Evolutionary conservation across 2,888 invertebrate genomes (phyloP).

Genomic region (Chrysopilus asiliformis): DNA sequence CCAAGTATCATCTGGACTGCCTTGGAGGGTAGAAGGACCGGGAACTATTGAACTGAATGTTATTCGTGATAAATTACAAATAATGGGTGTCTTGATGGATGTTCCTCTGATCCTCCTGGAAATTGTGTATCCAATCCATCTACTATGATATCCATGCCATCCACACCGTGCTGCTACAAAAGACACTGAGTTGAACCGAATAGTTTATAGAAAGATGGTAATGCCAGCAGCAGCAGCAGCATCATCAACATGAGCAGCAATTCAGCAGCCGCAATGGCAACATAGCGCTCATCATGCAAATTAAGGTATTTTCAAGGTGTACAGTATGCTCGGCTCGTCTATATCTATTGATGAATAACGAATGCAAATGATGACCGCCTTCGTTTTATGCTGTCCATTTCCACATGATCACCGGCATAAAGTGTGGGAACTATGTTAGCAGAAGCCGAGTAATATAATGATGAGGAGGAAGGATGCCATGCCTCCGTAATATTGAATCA

Average conservation of each 20-base stretch:
- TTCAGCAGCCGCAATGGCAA: background rate
- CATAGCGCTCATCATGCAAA: conserved; percentile 8
- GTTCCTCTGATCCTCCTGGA: background rate
- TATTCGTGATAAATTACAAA: conserved; percentile 15
- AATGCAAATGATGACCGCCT: conserved; percentile 8
- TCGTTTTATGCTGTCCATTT: conserved; percentile 8
- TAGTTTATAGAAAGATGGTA: too few relatives aligned
- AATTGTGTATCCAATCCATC: too few relatives aligned
- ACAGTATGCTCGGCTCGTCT: background rate
- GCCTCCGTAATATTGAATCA: too few relatives aligned
- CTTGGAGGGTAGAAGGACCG: conserved; percentile 4
- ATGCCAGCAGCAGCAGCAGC: too few relatives aligned
- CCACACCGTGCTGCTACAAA: background rate
- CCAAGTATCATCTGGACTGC: conserved; percentile 1
- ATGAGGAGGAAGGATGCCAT: too few relatives aligned
- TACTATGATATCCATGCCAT: background rate
- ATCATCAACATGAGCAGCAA: too few relatives aligned
- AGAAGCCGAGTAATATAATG: too few relatives aligned
- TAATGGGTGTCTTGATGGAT: conserved; percentile 14
- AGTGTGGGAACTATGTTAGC: conserved; percentile 13
- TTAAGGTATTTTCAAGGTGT: conserved; percentile 8
- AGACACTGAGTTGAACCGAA: background rate
- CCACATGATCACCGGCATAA: conserved; percentile 9
- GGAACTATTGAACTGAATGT: conserved; percentile 11
- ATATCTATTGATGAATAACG: conserved; percentile 7